phyloP scores from a whole-genome alignment of 37 sponge, comb jelly and placozoan species.

The Amphimedon queenslandica region DNA sequence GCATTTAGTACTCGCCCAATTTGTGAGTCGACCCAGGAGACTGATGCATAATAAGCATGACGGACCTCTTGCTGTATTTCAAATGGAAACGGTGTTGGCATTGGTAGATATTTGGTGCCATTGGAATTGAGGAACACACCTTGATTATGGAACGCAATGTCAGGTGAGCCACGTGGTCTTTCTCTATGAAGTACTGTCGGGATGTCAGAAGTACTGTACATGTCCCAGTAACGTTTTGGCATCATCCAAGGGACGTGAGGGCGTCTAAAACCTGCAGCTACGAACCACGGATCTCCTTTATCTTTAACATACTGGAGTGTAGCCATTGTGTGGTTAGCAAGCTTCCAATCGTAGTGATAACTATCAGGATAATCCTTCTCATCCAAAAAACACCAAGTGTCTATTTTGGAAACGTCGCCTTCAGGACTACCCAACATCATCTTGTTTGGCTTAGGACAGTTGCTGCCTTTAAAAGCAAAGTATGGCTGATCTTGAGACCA shows the following conservation, averaged over 20 bases:
- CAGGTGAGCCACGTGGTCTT: slow-evolving; percentile 3
- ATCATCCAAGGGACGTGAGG: slow-evolving; percentile 29
- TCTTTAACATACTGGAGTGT: slow-evolving; percentile 19
- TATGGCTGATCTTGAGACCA: slow-evolving; percentile 25
- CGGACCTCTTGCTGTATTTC: too few species aligned
- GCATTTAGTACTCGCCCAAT: too few species aligned
- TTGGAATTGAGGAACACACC: too few species aligned
- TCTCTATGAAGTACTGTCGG: slow-evolving; percentile 1
- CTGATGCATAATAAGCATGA: too few species aligned
- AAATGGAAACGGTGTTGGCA: too few species aligned
- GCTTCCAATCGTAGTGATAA: slow-evolving; percentile 15
- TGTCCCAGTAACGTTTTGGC: slow-evolving; percentile 24
- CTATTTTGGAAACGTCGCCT: background rate
- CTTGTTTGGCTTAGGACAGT: slow-evolving; percentile 7
- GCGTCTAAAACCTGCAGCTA: slow-evolving; percentile 21
- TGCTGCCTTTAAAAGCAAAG: background rate
- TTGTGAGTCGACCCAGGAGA: too few species aligned
- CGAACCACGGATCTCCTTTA: slow-evolving; percentile 15
- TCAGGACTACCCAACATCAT: background rate
- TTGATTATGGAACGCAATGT: slow-evolving; percentile 19
- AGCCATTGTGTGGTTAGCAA: slow-evolving; percentile 6
- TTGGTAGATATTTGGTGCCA: too few species aligned
- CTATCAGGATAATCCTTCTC: slow-evolving; percentile 20
- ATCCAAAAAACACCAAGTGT: too few species aligned
- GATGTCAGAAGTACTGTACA: slow-evolving; percentile 5